phyloP scores from a whole-genome alignment of 2,888 invertebrate species.

The Epinotia ramella region DNA sequence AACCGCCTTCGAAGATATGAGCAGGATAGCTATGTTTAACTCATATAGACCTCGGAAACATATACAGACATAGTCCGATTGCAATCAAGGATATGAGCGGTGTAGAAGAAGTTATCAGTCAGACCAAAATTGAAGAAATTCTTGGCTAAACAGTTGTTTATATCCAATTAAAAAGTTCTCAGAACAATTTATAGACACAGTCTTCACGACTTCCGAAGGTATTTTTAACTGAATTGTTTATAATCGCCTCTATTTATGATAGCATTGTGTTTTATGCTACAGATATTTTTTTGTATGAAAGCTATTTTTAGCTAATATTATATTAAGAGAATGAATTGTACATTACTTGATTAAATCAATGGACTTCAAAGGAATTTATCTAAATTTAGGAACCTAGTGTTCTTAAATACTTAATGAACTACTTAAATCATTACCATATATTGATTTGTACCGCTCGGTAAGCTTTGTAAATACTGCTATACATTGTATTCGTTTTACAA shows the following conservation, averaged over 20 bases:
- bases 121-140: too few relatives aligned
- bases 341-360: not conserved
- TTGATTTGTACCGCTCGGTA: slow-evolving; percentile 24
- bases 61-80: too few relatives aligned
- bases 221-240: not conserved
- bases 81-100: too few relatives aligned
- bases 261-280: not conserved
- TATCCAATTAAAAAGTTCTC: too few relatives aligned
- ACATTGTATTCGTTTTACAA: slow-evolving; percentile 13
- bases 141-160: not conserved
- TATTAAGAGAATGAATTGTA: slow-evolving; percentile 8
- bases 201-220: not conserved
- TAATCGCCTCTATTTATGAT: not conserved
- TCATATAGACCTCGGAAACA: too few relatives aligned
- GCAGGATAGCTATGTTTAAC: too few relatives aligned
- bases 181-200: too few relatives aligned
- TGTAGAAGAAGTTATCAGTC: too few relatives aligned
- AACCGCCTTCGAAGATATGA: too few relatives aligned
- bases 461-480: slow-evolving; percentile 51
- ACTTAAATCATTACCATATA: slow-evolving; percentile 2
- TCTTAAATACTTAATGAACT: slow-evolving; percentile 3
- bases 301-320: not conserved
- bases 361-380: not conserved
- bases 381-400: not conserved
- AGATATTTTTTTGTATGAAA: not conserved